Conservation (phyloP, 2,797 vertebrate genomes). For the Eupleurogrammus muticus region DNA sequence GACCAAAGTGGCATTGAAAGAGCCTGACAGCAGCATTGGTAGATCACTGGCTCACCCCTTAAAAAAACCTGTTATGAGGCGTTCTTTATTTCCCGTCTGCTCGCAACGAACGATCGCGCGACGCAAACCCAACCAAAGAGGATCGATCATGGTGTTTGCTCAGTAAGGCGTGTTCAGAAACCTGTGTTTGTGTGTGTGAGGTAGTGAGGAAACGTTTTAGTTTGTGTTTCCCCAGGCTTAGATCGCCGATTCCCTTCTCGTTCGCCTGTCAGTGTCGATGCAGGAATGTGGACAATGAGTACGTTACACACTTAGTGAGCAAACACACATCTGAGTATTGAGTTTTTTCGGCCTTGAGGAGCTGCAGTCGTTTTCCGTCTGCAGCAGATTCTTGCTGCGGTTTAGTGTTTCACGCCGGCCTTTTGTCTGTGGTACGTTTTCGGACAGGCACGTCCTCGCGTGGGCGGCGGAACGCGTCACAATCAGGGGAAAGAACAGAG, state of each 20-base stretch:
- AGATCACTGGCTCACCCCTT: slow-evolving; percentile 49
- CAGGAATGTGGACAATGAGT: slow-evolving; percentile 64
- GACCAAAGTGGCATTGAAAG: slow-evolving; percentile 38
- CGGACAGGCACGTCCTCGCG: slow-evolving; percentile 37
- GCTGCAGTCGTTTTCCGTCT: slow-evolving; percentile 19
- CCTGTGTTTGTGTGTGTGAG: background rate
- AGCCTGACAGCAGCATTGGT: slow-evolving; percentile 41
- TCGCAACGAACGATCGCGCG: slow-evolving; percentile 43
- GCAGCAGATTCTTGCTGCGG: slow-evolving; percentile 18
- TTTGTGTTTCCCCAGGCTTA: slow-evolving; percentile 30
- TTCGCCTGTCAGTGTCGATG: slow-evolving; percentile 4
- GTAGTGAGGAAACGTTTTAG: slow-evolving; percentile 1
- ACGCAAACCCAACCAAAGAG: slow-evolving; percentile 31
- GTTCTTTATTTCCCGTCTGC: slow-evolving; percentile 30
- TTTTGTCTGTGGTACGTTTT: slow-evolving; percentile 56
- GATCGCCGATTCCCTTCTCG: slow-evolving; percentile 16
- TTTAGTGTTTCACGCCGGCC: slow-evolving; percentile 63
- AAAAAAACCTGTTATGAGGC: slow-evolving; percentile 78
- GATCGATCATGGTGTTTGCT: slow-evolving; percentile 63
- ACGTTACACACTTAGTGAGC: slow-evolving; percentile 29
- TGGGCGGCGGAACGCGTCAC: slow-evolving; percentile 28
- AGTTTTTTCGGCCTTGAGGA: slow-evolving; percentile 20
- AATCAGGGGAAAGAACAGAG: slow-evolving; percentile 22
- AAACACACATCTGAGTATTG: slow-evolving; percentile 50
- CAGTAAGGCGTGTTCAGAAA: slow-evolving; percentile 61